Base-by-base conservation (phyloP, 2,113 vertebrate species). In the Myiozetetes cayanensis region DNA sequence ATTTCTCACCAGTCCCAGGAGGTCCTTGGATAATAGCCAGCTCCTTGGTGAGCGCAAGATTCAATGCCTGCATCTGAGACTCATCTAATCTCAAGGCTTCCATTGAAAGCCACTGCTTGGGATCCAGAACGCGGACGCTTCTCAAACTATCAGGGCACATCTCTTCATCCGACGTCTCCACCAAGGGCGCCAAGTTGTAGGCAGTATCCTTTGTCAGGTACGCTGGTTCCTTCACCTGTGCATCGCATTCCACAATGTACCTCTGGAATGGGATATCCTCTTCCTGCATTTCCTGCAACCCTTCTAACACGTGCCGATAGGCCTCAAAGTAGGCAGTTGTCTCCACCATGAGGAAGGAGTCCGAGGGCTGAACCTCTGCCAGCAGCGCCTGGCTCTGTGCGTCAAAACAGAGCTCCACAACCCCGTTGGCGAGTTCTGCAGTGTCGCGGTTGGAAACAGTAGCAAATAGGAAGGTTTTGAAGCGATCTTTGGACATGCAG, bases 281-380 rank as follows among this genome's bases (percentile, higher is more conserved):
- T 80, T 98, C 98, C 37, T 73, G 88, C 89, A 98, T 96, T 91
- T 99, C 98, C 96, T 99, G 97, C 46, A 99, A 97, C 24, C 99
- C 99, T 84, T 99, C 98, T 6, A 99, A 94, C 81, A 99, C 99
- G 24, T 99, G 98, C 6, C 98, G 97, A 92, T 99, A 99, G 58
- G 99, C 99, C 92, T 99, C 99, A 96, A 99, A 99, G 93, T 99
- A 99, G 35, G 99, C 99, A 3, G 98, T 98, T 66, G 99, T 99
- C 96, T 99, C 99, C 55, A 99, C 98, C 99, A 99, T 99, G 68
- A 99, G 96, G 93, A 99, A 99, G 67, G 97, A 97, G 74, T 98
- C 98, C 22, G 98, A 98, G 44, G 98, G 98, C 85, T 98, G 97
- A 77, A 98, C 90, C 2, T 93, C 95, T 58, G 97, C 97, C 72